Percentiles rank a stretch among this genome's conserved stretches.
phyloP scores from a whole-genome alignment of 1,140 invertebrate genomes.

The Lethrus apterus region DNA sequence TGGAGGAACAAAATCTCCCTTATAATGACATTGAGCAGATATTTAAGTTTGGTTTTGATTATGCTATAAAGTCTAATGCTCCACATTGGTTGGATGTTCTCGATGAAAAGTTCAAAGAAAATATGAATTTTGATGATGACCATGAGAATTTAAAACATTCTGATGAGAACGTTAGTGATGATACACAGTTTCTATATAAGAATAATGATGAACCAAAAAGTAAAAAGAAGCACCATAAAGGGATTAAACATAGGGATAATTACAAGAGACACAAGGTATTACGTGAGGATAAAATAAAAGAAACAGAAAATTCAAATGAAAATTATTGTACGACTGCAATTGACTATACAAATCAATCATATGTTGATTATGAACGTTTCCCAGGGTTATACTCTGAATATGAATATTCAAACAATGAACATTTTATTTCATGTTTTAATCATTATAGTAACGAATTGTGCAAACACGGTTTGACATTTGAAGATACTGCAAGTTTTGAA shows the following conservation, averaged over 20 bases:
- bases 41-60: conserved; percentile 28
- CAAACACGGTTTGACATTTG: conserved; percentile 27
- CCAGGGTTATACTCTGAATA: conserved; percentile 7
- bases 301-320: not conserved
- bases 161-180: not conserved
- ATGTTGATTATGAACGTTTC: not conserved
- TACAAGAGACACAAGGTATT: not conserved
- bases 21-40: conserved; percentile 23
- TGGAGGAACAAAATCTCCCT: not conserved
- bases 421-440: conserved; percentile 27
- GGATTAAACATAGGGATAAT: conserved; percentile 8
- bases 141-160: conserved; percentile 12
- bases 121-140: conserved; percentile 7
- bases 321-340: not conserved
- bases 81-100: conserved; percentile 18
- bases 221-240: conserved; percentile 2
- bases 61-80: conserved; percentile 15
- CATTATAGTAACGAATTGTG: conserved; percentile 27
- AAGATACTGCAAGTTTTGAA: conserved; percentile 27
- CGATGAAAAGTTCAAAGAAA: conserved; percentile 2
- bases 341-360: not conserved
- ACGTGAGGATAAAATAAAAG: conserved; percentile 1
- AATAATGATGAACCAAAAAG: not conserved
- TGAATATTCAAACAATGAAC: conserved; percentile 8
- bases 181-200: not conserved